Conservation (phyloP, 2,113 vertebrate species). For the Urocitellus parryii region DNA sequence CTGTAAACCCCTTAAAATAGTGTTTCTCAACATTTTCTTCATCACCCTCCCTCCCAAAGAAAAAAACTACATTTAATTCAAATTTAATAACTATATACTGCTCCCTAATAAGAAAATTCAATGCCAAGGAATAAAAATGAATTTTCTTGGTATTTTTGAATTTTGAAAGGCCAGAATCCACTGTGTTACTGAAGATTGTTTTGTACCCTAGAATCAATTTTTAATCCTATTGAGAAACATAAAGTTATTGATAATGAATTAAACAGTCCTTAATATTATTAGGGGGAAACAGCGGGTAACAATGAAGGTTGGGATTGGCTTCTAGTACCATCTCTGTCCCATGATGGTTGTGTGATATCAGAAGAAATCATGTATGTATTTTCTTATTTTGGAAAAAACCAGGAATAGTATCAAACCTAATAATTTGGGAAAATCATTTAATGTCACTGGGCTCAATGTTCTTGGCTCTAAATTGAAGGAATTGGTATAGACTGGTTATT, state of each 20-base stretch:
- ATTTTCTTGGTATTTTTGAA: background rate
- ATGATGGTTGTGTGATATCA: background rate
- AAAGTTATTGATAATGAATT: conserved; percentile 47
- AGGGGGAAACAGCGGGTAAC: background rate
- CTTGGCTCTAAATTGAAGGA: background rate
- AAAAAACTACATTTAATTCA: background rate
- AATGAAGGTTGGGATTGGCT: background rate
- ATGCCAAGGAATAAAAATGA: background rate
- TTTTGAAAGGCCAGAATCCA: background rate
- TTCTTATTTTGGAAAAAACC: conserved; percentile 31
- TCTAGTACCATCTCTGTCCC: background rate
- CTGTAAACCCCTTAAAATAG: background rate
- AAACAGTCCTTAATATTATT: background rate
- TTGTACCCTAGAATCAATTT: background rate
- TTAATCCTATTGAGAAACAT: background rate
- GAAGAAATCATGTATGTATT: conserved; percentile 34
- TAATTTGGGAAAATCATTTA: conserved; percentile 17
- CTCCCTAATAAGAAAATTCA: conserved; percentile 13
- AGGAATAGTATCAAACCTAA: conserved; percentile 3
- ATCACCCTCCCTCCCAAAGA: background rate
- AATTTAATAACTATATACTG: background rate
- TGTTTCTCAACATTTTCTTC: background rate
- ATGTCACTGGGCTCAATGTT: background rate
- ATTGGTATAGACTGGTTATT: background rate
- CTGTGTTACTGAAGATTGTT: background rate